Evolutionary conservation across 2,113 vertebrate species (phyloP).

Genomic region (Indri indri): DNA sequence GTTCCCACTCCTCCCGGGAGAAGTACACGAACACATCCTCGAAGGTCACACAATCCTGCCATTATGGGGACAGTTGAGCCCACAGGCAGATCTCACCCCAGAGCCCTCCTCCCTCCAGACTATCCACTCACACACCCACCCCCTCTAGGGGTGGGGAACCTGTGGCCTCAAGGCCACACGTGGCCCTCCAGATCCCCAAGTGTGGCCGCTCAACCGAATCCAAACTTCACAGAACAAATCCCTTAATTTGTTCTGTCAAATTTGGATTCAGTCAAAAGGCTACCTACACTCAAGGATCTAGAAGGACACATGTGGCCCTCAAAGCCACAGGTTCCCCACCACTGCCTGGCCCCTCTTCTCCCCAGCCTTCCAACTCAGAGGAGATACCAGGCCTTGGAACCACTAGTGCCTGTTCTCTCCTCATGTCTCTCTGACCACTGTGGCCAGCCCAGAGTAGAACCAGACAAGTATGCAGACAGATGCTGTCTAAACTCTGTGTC

Average conservation of each 20-base stretch:
- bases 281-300: no score
- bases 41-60: conserved; percentile 30
- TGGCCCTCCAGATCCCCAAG: no score
- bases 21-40: conserved; percentile 37
- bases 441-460: not conserved
- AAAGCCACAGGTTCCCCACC: no score
- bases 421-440: not conserved
- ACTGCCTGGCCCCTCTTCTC: no score
- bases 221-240: no score
- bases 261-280: no score
- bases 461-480: not conserved
- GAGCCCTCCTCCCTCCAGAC: not conserved
- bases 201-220: no score
- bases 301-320: no score
- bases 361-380: not conserved
- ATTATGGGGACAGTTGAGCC: not conserved
- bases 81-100: not conserved
- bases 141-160: no score
- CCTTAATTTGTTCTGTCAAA: no score
- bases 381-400: no score
- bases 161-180: no score
- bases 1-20: conserved; percentile 38
- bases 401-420: not conserved
- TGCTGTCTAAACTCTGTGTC: not conserved
- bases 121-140: not conserved